These are phyloP conservation scores for Dipodomys ordii DNA, from an alignment of 2,113 vertebrate species.

Conservation along the genomic window DNA sequence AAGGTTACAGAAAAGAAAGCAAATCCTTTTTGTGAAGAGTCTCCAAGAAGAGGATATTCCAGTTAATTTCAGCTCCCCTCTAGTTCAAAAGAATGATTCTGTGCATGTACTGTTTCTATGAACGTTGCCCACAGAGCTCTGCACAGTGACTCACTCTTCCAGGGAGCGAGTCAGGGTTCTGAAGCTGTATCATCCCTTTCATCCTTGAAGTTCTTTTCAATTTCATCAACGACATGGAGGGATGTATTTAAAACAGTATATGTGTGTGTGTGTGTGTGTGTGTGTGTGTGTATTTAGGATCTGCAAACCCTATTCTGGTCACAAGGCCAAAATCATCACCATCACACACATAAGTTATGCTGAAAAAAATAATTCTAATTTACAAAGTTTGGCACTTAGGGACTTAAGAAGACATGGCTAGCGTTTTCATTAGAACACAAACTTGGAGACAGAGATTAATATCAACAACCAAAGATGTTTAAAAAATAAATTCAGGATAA, in stretches of 20 bases:
- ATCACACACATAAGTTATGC: conserved; percentile 22
- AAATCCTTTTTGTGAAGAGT: conserved; percentile 59
- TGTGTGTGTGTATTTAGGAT: background rate
- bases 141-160: conserved; percentile 52
- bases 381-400: background rate
- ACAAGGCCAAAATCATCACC: background rate
- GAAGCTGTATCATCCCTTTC: conserved; percentile 36
- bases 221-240: conserved; percentile 38
- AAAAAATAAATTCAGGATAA: background rate
- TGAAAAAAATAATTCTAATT: background rate
- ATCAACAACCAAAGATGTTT: background rate
- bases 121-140: accelerated
- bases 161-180: background rate
- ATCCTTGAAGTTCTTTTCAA: conserved; percentile 46
- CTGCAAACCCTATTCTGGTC: background rate
- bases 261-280: too few relatives aligned
- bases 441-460: background rate
- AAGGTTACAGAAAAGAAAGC: conserved; percentile 55
- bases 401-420: background rate
- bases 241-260: conserved; percentile 71
- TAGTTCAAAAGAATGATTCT: conserved; percentile 42
- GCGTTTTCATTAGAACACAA: background rate
- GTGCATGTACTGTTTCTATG: background rate
- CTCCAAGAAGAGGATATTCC: conserved; percentile 62
- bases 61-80: conserved; percentile 53